A percentile compares a stretch with the other conserved stretches of the same genome.
phyloP scores from a whole-genome alignment of 2,113 vertebrate genomes.

The Dipodomys spectabilis region DNA sequence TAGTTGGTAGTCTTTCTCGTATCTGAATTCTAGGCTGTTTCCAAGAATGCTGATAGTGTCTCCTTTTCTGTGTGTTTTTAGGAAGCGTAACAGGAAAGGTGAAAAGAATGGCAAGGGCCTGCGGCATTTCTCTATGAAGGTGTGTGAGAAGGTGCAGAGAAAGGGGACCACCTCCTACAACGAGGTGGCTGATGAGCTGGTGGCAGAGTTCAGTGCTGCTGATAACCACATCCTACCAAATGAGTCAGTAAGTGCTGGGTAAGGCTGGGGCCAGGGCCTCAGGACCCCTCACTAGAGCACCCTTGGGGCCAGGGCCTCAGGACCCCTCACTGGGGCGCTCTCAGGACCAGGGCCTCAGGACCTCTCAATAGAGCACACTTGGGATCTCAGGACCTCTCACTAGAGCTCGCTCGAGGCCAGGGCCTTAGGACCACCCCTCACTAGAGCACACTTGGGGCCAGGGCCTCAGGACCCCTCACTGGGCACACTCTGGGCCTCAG shows the following conservation, averaged over 20 bases:
- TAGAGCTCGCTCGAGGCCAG: too few relatives aligned
- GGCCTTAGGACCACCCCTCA: too few relatives aligned
- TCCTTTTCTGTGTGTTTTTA: slow-evolving; percentile 74
- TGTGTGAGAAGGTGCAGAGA: slow-evolving; percentile 99
- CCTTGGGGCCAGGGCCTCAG: too few relatives aligned
- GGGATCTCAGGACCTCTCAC: too few relatives aligned
- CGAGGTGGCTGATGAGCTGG: slow-evolving; percentile 98
- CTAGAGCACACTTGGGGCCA: too few relatives aligned
- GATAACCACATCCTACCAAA: slow-evolving; percentile 97
- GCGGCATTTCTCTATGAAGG: slow-evolving; percentile 99
- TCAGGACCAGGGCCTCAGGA: too few relatives aligned
- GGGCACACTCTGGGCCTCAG: too few relatives aligned
- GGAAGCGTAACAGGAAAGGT: slow-evolving; percentile 97
- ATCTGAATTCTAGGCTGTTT: not conserved
- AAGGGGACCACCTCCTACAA: slow-evolving; percentile 99
- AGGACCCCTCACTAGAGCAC: too few relatives aligned
- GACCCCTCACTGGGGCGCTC: too few relatives aligned
- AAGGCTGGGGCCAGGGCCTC: not conserved
- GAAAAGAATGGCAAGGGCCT: slow-evolving; percentile 99
- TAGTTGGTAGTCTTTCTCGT: not conserved
- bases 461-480: too few relatives aligned
- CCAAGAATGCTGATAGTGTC: not conserved
- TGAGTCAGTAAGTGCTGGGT: slow-evolving; percentile 91
- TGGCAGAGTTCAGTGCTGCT: slow-evolving; percentile 97
- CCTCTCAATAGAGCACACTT: too few relatives aligned